A percentile compares a stretch with the other conserved stretches of the same genome.
These are phyloP conservation scores for Pissodes strobi DNA, from an alignment of 1,140 invertebrate species.

Conservation along the genomic window DNA sequence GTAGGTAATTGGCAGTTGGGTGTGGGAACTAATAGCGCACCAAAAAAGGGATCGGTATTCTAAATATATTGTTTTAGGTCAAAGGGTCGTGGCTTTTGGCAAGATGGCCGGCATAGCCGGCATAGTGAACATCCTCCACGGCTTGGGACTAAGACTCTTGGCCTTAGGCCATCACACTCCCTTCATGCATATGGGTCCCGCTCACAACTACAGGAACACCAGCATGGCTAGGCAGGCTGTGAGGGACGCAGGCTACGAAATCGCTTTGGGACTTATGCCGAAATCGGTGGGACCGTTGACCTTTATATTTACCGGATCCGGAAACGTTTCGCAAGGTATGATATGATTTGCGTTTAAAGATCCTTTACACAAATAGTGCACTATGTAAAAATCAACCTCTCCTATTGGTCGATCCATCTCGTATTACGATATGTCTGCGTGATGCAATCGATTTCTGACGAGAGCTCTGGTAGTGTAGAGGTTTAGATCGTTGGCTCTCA, in stretches of 20 bases:
- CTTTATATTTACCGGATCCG: conserved; percentile 96
- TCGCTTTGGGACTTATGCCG: conserved; percentile 95
- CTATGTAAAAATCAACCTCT: no score
- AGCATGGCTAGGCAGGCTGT: conserved; percentile 97
- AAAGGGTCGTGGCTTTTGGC: conserved; percentile 96
- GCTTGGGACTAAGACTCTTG: conserved; percentile 88
- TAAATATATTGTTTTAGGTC: conserved; percentile 47
- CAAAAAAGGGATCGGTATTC: no score
- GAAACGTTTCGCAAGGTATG: conserved; percentile 74
- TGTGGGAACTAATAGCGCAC: no score
- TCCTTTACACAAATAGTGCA: no score
- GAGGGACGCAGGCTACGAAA: conserved; percentile 97
- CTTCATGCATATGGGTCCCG: conserved; percentile 94
- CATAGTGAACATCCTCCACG: conserved; percentile 98
- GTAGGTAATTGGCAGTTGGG: no score
- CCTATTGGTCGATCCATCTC: no score
- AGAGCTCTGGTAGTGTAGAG: no score
- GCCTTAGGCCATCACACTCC: conserved; percentile 98
- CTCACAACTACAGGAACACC: conserved; percentile 95
- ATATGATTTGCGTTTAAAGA: no score
- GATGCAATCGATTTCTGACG: no score
- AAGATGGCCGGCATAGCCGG: conserved; percentile 98
- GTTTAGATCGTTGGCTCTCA: no score
- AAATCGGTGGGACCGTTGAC: conserved; percentile 96
- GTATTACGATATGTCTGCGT: no score